Percentiles rank a stretch among this genome's conserved stretches.
phyloP scores from a whole-genome alignment of 2,797 vertebrate species.

The Nyctalus aviator region DNA sequence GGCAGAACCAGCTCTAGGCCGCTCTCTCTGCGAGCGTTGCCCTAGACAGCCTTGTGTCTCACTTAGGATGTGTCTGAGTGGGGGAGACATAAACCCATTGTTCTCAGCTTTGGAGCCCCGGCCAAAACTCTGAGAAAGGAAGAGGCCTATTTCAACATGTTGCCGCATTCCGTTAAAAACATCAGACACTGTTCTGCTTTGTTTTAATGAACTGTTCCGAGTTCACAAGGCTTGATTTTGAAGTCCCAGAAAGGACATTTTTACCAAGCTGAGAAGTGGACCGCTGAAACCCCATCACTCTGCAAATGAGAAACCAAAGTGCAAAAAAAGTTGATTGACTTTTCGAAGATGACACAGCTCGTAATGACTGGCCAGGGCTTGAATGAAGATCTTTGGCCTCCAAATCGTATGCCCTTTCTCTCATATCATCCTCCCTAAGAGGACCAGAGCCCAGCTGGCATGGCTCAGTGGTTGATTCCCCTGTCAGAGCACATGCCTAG shows the following conservation, averaged over 20 bases:
- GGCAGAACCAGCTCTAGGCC: neutral
- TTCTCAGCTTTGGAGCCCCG: constrained; percentile 67
- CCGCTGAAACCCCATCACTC: neutral
- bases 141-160: constrained; percentile 74
- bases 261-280: constrained; percentile 15
- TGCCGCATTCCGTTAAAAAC: constrained; percentile 70
- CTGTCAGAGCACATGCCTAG: too few relatives aligned
- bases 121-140: constrained; percentile 77
- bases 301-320: constrained; percentile 50
- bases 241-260: constrained; percentile 63
- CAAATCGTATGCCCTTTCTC: neutral
- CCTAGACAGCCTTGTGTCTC: neutral
- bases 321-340: constrained; percentile 4
- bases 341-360: neutral
- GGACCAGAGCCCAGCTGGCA: neutral
- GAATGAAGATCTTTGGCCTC: neutral
- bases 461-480: too few relatives aligned
- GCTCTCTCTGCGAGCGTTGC: neutral
- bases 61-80: constrained; percentile 44
- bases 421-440: neutral
- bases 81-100: constrained; percentile 60
- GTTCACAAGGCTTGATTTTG: constrained; percentile 68
- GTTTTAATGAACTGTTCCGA: constrained; percentile 71
- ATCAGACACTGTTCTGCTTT: constrained; percentile 72
- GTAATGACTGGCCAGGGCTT: neutral